These are phyloP conservation scores for Thomomys bottae DNA, from an alignment of 2,113 vertebrate species.

Conservation along the genomic window DNA sequence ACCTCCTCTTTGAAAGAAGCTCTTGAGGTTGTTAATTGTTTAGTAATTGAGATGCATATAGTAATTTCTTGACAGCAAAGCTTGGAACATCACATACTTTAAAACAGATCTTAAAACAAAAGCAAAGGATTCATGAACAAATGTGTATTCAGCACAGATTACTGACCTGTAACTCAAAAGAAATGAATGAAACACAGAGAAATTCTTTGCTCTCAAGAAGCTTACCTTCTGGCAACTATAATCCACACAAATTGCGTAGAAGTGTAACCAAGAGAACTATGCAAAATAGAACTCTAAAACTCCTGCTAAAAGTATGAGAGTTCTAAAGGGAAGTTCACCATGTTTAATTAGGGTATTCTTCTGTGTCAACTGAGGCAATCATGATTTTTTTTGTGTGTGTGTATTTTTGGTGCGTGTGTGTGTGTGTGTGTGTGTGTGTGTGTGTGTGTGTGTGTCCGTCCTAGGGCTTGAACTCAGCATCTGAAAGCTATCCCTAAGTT, in stretches of 20 bases:
- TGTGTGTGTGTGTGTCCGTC: too few relatives aligned
- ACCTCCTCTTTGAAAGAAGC: background rate
- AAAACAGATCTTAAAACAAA: background rate
- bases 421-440: background rate
- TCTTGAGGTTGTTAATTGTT: background rate
- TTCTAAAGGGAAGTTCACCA: background rate
- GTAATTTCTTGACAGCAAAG: background rate
- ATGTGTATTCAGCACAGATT: background rate
- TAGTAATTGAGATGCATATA: background rate
- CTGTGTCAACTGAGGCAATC: background rate
- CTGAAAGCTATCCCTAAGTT: too few relatives aligned
- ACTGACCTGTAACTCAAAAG: background rate
- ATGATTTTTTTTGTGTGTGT: background rate
- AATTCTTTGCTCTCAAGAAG: background rate
- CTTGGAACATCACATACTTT: background rate
- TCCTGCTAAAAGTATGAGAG: background rate
- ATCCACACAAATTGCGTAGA: background rate
- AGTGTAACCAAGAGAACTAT: background rate
- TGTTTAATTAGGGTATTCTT: background rate
- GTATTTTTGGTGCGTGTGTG: too few relatives aligned
- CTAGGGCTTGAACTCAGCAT: too few relatives aligned
- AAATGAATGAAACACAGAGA: background rate
- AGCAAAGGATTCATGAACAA: background rate
- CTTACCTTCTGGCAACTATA: background rate
- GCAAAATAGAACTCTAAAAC: background rate